A percentile compares a stretch with the other conserved stretches of the same genome.
Conservation (phyloP, 2,888 invertebrate species). For the Melanotus villosus region DNA sequence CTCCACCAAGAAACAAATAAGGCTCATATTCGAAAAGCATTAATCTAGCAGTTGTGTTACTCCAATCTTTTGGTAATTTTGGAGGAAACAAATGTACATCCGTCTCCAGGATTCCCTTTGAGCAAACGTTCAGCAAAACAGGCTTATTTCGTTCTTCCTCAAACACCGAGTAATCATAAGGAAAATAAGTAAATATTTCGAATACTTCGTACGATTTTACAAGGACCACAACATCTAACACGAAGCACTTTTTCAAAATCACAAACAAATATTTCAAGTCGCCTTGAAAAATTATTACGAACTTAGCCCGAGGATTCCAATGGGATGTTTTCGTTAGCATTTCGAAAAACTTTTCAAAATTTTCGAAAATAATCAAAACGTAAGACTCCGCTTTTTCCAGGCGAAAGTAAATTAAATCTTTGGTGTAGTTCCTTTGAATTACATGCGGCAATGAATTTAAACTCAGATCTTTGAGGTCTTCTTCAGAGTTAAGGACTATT, state of each 20-base stretch:
- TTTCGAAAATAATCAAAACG: neutral
- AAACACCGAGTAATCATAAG: too few relatives aligned
- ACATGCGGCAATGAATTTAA: neutral
- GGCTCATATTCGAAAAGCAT: too few relatives aligned
- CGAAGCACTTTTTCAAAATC: neutral
- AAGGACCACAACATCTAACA: slow-evolving; percentile 8
- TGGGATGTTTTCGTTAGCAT: neutral
- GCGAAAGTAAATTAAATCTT: neutral
- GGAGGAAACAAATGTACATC: too few relatives aligned
- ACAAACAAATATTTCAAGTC: neutral
- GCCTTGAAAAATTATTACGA: slow-evolving; percentile 14
- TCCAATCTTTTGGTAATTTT: too few relatives aligned
- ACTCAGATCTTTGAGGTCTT: neutral
- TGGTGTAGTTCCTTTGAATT: neutral
- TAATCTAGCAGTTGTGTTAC: too few relatives aligned
- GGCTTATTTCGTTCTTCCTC: too few relatives aligned
- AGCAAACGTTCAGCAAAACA: too few relatives aligned
- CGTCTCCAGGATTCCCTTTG: too few relatives aligned
- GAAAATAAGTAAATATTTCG: slow-evolving; percentile 20
- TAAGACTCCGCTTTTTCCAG: slow-evolving; percentile 8
- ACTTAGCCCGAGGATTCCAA: slow-evolving; percentile 36
- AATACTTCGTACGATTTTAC: neutral
- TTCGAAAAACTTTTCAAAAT: neutral
- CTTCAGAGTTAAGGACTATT: neutral
- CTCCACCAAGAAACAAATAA: too few relatives aligned